phyloP scores from a whole-genome alignment of 2,888 invertebrate species.

The Eupithecia exiguata region DNA sequence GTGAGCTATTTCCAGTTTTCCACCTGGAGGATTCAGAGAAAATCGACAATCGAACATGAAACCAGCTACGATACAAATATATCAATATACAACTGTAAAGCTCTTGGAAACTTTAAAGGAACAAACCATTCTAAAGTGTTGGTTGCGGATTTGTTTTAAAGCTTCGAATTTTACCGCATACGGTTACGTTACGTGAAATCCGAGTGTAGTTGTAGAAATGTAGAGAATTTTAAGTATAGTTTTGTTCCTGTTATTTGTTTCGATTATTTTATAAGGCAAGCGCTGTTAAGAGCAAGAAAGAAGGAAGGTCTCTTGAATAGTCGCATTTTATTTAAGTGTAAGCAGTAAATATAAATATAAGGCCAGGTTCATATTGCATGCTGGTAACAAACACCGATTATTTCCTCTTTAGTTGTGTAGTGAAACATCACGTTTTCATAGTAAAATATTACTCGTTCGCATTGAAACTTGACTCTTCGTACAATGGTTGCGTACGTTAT shows the following conservation, averaged over 20 bases:
- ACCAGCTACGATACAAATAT: slow-evolving; percentile 12
- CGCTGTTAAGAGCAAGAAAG: background rate
- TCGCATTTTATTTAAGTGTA: slow-evolving; percentile 6
- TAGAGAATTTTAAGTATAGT: background rate
- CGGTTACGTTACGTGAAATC: background rate
- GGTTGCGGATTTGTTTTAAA: slow-evolving; percentile 17
- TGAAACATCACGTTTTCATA: slow-evolving; percentile 64
- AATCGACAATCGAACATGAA: slow-evolving; percentile 55
- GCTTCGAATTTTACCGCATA: slow-evolving; percentile 16
- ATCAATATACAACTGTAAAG: slow-evolving; percentile 6
- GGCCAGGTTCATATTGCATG: slow-evolving; percentile 27
- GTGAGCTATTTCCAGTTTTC: slow-evolving; percentile 60
- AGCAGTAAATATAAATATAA: slow-evolving; percentile 19
- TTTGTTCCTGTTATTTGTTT: background rate
- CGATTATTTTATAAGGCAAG: background rate
- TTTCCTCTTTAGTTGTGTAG: slow-evolving; percentile 37
- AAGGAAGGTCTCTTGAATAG: background rate
- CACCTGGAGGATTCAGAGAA: slow-evolving; percentile 59
- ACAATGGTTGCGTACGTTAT: slow-evolving; percentile 46
- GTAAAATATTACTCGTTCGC: slow-evolving; percentile 58
- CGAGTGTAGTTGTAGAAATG: slow-evolving; percentile 1
- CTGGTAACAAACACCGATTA: slow-evolving; percentile 29
- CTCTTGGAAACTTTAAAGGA: slow-evolving; percentile 10
- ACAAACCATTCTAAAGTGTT: slow-evolving; percentile 18
- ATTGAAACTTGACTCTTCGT: slow-evolving; percentile 57